Evolutionary conservation across 2,888 invertebrate genomes (phyloP), one percentile per base, ranked within the genome.

Genomic region (Drosophila ezoana): DNA sequence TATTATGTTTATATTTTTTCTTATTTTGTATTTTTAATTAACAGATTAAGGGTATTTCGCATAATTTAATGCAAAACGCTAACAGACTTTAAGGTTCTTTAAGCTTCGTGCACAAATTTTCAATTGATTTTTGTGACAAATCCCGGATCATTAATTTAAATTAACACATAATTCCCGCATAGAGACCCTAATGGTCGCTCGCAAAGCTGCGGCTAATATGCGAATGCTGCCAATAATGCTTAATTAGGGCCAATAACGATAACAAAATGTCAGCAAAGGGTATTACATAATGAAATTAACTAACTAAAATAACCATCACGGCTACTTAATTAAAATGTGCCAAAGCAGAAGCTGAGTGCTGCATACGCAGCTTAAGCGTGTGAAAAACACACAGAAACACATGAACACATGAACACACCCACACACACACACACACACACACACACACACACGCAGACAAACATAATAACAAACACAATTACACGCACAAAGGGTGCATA

Each of bases 231-330:
- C 77, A 79, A 87, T 87, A 85, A 87, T 86, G 71, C 72, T 68
- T 86, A 88, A 84, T 84, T 86, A 88, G 86, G 78, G 87, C 89
- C 79, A 86, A 88, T 78, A 83, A 67, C 72, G 67, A 75, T 64
- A 67, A 84, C 78, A 76, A 73, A 61, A 79, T 51, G 63, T 60
- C 53, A 57, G 58, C 58, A 60, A 57, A 64, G 43, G 76, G 65
- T 65, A 64, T 84, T 74, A 70, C 78, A 67, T 87, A 87, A 83
- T 83, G 72, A 87, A 83, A 83, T 88, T 86, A 86, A 88, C 83
- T 78, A 80, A 80, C 74, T 76, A 83, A 88, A 88, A 73, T 75
- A 45, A 75, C 66, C 70, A 51, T 28, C 44, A 67, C 67, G 86
- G 54, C 74, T 87, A 86, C 88, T 88, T 86, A 84, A 84, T 84